Evolutionary conservation across 2,797 vertebrate genomes (phyloP), one percentile per base, ranked within the genome.

Genomic region (Neosilurus hyrtlii): DNA sequence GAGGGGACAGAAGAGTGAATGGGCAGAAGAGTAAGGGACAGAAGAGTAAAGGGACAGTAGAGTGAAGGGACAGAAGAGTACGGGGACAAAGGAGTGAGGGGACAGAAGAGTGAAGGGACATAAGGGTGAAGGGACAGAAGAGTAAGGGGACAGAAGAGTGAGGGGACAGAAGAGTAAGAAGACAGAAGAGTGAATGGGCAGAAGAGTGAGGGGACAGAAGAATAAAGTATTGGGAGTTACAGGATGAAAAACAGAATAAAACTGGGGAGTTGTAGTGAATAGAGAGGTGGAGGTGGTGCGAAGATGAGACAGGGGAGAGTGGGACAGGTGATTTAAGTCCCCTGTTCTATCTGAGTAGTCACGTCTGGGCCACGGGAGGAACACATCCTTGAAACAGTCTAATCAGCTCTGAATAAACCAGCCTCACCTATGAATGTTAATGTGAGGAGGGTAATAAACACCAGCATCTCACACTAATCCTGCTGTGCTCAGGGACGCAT

Each of bases 311-410:
- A 24, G 14, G 83, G 57, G 81, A 57, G 52, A 49, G 67, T 84
- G 83, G 84, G 76, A 1, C 20, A 54, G 51, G 74, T 66, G 76
- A 54, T 56, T 56, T 52, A n/a, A 1, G 24, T 35, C 26, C 71
- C 37, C 7, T 10, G 30, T 49, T 24, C 76, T 49, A 52, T 56
- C 22, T n/a, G 80, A 72, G 84, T 59, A 70, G 71, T 63, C 37
- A 56, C 85, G 86, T 84, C 79, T 59, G 54, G 79, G 87, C 88
- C 91, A 91, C 90, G 80, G 65, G 86, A 87, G 90, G 86, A 89
- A 89, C 89, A 91, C 90, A 93, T 92, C 92, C 92, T 94, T 93
- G 90, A 92, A 93, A 86, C 79, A 3, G 92, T 93, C 93, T 92
- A 92, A 94, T 93, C 92, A 93, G 89, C 82, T 77, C 84, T 84